Base-by-base conservation (phyloP, 2,113 vertebrate genomes). In the Mirza zaza region DNA sequence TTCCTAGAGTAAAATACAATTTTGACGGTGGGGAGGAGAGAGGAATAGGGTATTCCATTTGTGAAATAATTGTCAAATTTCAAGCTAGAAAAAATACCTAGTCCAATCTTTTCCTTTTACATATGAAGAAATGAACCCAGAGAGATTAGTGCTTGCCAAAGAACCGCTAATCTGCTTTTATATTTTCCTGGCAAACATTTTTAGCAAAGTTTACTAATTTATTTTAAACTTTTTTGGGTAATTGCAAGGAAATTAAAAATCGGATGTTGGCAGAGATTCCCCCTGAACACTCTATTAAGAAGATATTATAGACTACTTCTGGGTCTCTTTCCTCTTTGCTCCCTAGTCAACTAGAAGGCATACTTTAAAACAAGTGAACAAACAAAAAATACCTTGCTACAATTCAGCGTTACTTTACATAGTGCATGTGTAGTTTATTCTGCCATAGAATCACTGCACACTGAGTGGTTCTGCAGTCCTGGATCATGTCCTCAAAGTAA, bases 251-350 rank as follows among this genome's bases (percentile, higher is more conserved):
- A 73, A 92, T 92, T 61, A 79, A 94, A 93, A 93, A 89, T 12
- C 42, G 80, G 48, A 76, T 94, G 42, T 90, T 90, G 85, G 85
- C 63, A 90, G 85, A 92, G 68, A 87, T 90, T 94, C n/a, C 57
- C n/a, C 70, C 36, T 50, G 61, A 84, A 70, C 42, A 83, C 73
- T 92, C 83, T 63, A 71, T 75, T 65, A 87, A 91, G n/a, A 93
- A 96, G 79, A 55, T 70, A 84, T 59, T 87, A 39, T 34, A 29
- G 68, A 76, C 36, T 90, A 10, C 57, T 6, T 1, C 42, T 70
- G 67, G 21, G 59, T 90, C 70, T 92, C 80, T 97, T 90, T 95
- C 32, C 5, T 89, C 94, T 97, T 82, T 90, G 91, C 76, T 86
- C 45, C 59, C 55, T 70, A 83, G 45, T 81, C 59, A 81, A 14